These are phyloP conservation scores for Myoxocephalus aenaeus DNA, from an alignment of 2,797 vertebrate genomes.

Conservation along the genomic window DNA sequence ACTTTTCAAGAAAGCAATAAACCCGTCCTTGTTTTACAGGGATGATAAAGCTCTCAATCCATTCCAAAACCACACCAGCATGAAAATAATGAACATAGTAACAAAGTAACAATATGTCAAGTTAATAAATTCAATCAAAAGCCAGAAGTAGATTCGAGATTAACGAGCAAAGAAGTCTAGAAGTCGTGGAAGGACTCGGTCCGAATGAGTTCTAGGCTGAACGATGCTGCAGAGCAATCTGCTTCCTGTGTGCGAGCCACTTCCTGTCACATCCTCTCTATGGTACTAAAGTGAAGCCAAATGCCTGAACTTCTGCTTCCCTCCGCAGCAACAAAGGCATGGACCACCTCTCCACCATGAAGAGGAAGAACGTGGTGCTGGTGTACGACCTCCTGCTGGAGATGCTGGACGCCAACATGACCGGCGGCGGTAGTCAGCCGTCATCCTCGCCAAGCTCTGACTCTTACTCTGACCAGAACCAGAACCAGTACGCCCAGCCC, in stretches of 20 bases:
- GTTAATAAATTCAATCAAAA: too few species aligned
- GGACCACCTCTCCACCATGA: slow-evolving; percentile 97
- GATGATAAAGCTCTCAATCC: not conserved
- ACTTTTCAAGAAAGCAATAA: not conserved
- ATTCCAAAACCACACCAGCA: too few species aligned
- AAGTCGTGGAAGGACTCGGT: too few species aligned
- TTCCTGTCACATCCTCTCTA: not conserved
- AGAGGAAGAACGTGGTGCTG: slow-evolving; percentile 95
- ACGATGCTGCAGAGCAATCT: too few species aligned
- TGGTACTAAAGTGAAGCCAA: not conserved
- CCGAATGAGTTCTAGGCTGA: too few species aligned
- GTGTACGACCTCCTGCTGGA: slow-evolving; percentile 96
- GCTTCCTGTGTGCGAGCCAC: too few species aligned
- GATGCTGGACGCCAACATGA: slow-evolving; percentile 94
- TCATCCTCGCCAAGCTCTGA: slow-evolving; percentile 53
- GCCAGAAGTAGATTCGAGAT: too few species aligned
- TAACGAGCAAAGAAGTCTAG: too few species aligned
- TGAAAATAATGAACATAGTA: too few species aligned
- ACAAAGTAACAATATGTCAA: too few species aligned
- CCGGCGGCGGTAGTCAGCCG: slow-evolving; percentile 72
- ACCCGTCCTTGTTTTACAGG: not conserved
- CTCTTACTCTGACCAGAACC: slow-evolving; percentile 32
- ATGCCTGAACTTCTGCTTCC: not conserved
- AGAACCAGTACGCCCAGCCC: not conserved
- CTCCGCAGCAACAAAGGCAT: slow-evolving; percentile 94